These are phyloP conservation scores for Crypturellus undulatus DNA, from an alignment of 2,113 vertebrate genomes.

Conservation along the genomic window DNA sequence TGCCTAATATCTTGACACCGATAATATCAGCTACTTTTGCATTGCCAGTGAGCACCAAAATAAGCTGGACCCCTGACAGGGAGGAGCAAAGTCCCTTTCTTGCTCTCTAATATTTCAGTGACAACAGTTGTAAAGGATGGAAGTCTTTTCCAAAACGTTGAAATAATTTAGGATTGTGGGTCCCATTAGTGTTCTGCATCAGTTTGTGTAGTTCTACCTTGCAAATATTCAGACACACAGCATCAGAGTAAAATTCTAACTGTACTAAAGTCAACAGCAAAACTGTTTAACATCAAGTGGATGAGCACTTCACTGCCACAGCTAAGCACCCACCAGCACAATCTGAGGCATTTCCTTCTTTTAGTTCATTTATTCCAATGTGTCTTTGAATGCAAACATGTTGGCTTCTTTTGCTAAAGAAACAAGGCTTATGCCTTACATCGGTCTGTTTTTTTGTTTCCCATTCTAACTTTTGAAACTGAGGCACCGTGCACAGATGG, in stretches of 20 bases:
- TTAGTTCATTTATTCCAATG: not conserved
- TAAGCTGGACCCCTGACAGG: not conserved
- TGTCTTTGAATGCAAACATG: not conserved
- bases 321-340: not conserved
- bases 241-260: not conserved
- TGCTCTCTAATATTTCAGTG: not conserved
- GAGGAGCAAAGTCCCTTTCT: not conserved
- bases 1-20: not conserved
- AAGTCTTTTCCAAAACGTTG: not conserved
- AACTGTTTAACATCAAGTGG: not conserved
- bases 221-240: not conserved
- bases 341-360: not conserved
- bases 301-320: not conserved
- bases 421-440: not conserved
- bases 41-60: not conserved
- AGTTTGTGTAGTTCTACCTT: not conserved
- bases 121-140: not conserved
- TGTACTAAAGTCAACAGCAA: not conserved
- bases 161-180: not conserved
- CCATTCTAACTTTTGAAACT: not conserved
- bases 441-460: not conserved
- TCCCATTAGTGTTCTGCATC: not conserved
- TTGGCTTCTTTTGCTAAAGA: not conserved
- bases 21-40: not conserved
- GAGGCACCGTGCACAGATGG: not conserved